These are phyloP conservation scores for Gadus macrocephalus DNA, from an alignment of 2,113 vertebrate species.

Conservation along the genomic window DNA sequence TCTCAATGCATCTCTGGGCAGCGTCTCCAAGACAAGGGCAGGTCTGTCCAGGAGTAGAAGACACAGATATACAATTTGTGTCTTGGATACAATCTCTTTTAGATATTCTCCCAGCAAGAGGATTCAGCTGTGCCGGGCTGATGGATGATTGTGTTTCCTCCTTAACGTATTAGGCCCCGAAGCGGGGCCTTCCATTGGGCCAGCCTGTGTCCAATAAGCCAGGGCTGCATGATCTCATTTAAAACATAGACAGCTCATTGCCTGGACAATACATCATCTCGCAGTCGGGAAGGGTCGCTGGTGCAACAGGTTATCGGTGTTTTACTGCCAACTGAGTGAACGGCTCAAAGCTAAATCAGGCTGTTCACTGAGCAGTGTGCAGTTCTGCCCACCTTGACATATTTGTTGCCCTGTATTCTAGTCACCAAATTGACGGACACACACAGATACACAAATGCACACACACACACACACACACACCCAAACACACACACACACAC, in stretches of 20 bases:
- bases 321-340: no score
- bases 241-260: slow-evolving; percentile 39
- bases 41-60: no score
- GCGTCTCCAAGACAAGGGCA: no score
- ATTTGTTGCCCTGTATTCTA: not conserved
- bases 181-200: slow-evolving; percentile 27
- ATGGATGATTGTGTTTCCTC: slow-evolving; percentile 53
- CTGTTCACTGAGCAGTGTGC: no score
- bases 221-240: slow-evolving; percentile 37
- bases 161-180: slow-evolving; percentile 29
- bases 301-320: not conserved
- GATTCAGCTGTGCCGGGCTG: slow-evolving; percentile 27
- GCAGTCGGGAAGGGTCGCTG: slow-evolving; percentile 1
- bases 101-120: slow-evolving; percentile 12
- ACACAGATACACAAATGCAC: not conserved
- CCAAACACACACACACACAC: not conserved
- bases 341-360: no score
- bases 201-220: slow-evolving; percentile 28
- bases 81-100: not conserved
- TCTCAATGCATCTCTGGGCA: no score
- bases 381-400: no score
- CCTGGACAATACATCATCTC: slow-evolving; percentile 14
- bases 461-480: not conserved
- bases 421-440: not conserved
- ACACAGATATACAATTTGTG: no score